These are phyloP conservation scores for Sebastolobus altivelis DNA, from an alignment of 2,797 vertebrate genomes.

Conservation along the genomic window DNA sequence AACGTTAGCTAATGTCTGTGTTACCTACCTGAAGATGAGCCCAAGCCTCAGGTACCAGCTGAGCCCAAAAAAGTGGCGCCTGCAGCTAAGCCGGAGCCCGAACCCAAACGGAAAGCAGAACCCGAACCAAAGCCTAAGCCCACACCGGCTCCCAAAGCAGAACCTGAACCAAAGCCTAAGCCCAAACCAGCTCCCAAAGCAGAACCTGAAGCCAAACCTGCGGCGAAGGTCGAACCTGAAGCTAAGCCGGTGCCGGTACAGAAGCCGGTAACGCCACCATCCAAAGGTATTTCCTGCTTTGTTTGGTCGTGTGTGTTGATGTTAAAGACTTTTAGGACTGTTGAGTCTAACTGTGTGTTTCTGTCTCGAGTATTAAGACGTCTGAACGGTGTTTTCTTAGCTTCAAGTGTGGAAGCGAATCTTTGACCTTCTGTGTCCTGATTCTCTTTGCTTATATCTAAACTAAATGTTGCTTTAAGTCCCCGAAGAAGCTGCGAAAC, in stretches of 20 bases:
- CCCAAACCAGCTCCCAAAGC: constrained; percentile 8
- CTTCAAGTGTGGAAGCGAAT: constrained; percentile 75
- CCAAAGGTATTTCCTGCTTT: constrained; percentile 88
- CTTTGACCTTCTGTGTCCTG: constrained; percentile 54
- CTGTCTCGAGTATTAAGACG: constrained; percentile 21
- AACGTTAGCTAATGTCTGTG: constrained; percentile 79
- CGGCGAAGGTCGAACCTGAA: constrained; percentile 60
- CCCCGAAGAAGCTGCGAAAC: constrained; percentile 84
- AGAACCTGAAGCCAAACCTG: constrained; percentile 53
- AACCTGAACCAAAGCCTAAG: constrained; percentile 52
- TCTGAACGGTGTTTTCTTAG: constrained; percentile 52
- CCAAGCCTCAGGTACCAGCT: constrained; percentile 80
- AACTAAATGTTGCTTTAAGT: constrained; percentile 86
- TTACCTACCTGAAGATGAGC: constrained; percentile 83
- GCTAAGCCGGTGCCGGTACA: constrained; percentile 57
- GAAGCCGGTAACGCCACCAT: constrained; percentile 80
- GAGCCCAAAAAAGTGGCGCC: constrained; percentile 76
- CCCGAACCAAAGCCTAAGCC: constrained; percentile 40
- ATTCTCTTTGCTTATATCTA: constrained; percentile 48
- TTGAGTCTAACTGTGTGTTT: constrained; percentile 9
- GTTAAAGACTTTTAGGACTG: neutral
- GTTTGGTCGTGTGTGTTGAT: constrained; percentile 28
- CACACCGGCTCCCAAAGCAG: constrained; percentile 25
- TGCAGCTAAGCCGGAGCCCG: constrained; percentile 57
- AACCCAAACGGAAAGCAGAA: constrained; percentile 47